These are phyloP conservation scores for Bubo blakistoni DNA, from an alignment of 2,113 vertebrate species.

Conservation along the genomic window DNA sequence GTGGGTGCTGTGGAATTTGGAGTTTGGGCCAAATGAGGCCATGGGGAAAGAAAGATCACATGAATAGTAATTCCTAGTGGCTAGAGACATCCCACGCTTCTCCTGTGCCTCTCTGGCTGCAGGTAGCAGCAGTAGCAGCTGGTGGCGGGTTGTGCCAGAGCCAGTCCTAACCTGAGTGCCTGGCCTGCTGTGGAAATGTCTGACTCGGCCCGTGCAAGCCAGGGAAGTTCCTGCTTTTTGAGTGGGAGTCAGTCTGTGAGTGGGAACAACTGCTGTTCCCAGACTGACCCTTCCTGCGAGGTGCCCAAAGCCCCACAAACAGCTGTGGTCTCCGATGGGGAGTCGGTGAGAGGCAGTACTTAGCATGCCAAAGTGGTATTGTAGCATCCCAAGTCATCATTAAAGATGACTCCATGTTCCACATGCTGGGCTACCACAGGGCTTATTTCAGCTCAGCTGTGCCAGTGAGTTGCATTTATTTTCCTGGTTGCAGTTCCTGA, in stretches of 20 bases:
- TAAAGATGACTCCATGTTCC: neutral
- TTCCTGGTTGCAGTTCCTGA: neutral
- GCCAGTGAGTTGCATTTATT: neutral
- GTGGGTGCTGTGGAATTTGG: neutral
- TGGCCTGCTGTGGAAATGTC: neutral
- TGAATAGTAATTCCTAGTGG: neutral
- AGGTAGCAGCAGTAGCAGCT: neutral
- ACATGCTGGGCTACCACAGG: neutral
- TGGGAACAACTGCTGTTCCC: neutral
- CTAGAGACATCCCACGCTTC: neutral
- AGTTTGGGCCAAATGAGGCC: neutral
- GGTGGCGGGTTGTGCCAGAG: neutral
- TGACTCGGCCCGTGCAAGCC: neutral
- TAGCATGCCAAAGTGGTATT: neutral
- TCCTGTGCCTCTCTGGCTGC: neutral
- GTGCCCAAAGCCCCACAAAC: neutral
- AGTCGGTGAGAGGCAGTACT: no score
- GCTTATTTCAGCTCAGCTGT: neutral
- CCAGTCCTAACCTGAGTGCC: neutral
- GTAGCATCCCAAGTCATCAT: neutral
- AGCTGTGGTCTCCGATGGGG: neutral
- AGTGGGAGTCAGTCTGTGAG: neutral
- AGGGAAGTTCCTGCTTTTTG: neutral
- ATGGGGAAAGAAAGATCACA: neutral
- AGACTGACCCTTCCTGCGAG: neutral